These are phyloP conservation scores for Cheilosia urbana DNA, from an alignment of 2,888 invertebrate species.

Conservation along the genomic window DNA sequence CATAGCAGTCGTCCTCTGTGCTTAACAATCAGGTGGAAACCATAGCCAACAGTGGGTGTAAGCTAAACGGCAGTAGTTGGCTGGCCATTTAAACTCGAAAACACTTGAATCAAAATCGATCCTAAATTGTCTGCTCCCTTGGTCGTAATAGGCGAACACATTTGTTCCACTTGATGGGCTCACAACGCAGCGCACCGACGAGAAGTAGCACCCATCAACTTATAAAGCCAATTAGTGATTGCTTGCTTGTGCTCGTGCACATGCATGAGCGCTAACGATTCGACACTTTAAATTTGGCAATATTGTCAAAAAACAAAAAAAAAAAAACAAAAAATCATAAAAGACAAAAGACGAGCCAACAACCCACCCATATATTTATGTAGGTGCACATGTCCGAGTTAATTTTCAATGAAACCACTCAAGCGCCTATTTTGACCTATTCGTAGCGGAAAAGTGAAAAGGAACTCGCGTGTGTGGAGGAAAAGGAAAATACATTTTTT, in stretches of 20 bases:
- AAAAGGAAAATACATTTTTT: conserved; percentile 22
- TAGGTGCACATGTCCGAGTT: background rate
- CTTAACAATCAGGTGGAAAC: background rate
- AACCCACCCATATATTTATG: conserved; percentile 5
- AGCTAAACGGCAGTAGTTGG: background rate
- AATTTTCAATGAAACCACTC: conserved; percentile 52
- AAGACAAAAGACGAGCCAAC: background rate
- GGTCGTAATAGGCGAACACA: conserved; percentile 55
- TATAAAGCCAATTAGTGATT: conserved; percentile 67
- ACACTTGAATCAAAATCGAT: conserved; percentile 66
- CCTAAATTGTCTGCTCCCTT: conserved; percentile 61
- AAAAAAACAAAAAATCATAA: conserved; percentile 11
- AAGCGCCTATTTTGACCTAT: conserved; percentile 62
- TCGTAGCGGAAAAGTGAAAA: conserved; percentile 44
- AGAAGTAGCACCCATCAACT: conserved; percentile 21
- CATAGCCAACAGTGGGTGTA: background rate
- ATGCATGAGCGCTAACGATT: conserved; percentile 46
- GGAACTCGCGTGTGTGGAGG: background rate
- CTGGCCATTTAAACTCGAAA: conserved; percentile 54
- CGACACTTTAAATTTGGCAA: conserved; percentile 56
- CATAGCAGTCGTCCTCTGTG: background rate
- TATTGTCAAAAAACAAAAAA: conserved; percentile 26
- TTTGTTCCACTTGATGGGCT: conserved; percentile 65
- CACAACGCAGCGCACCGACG: conserved; percentile 6
- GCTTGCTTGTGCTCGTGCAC: conserved; percentile 30